A percentile compares a stretch with the other conserved stretches of the same genome.
phyloP scores from a whole-genome alignment of 1,140 invertebrate species.

The Diorhabda sublineata region DNA sequence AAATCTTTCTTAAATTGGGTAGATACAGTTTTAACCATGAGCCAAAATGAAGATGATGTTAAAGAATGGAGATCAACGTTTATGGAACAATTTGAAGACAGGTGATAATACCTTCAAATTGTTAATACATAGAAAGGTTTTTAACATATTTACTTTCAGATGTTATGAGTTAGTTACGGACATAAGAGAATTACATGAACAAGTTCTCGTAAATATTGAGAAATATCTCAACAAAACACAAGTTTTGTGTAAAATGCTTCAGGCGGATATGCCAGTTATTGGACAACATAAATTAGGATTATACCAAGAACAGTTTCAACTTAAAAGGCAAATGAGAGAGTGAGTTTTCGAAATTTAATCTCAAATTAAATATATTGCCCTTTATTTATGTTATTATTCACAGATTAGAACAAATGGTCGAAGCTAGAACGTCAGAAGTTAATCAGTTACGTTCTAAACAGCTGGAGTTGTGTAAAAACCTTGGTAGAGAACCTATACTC shows the following conservation, averaged over 20 bases:
- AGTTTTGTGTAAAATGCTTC: conserved; percentile 14
- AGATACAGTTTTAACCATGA: conserved; percentile 7
- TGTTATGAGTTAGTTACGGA: conserved; percentile 20
- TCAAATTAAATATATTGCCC: no score
- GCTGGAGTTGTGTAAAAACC: conserved; percentile 39
- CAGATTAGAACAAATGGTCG: conserved; percentile 14
- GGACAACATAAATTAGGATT: conserved; percentile 17
- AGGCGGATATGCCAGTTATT: conserved; percentile 21
- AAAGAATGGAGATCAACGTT: conserved; percentile 5
- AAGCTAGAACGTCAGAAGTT: conserved; percentile 24
- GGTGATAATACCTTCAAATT: background rate
- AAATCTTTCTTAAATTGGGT: conserved; percentile 15
- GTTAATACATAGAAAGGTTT: no score
- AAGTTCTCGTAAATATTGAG: conserved; percentile 10
- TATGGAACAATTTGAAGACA: conserved; percentile 13
- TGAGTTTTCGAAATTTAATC: conserved; percentile 8
- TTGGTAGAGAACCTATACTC: conserved; percentile 48
- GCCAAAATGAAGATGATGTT: conserved; percentile 10
- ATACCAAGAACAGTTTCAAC: conserved; percentile 19
- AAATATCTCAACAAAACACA: conserved; percentile 17
- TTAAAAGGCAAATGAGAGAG: conserved; percentile 23
- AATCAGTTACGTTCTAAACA: conserved; percentile 26
- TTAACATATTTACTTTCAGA: background rate
- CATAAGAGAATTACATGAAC: conserved; percentile 14
- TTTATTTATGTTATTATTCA: conserved; percentile 7